Evolutionary conservation across 1,140 invertebrate genomes (phyloP).

Genomic region (Drosophila azteca): DNA sequence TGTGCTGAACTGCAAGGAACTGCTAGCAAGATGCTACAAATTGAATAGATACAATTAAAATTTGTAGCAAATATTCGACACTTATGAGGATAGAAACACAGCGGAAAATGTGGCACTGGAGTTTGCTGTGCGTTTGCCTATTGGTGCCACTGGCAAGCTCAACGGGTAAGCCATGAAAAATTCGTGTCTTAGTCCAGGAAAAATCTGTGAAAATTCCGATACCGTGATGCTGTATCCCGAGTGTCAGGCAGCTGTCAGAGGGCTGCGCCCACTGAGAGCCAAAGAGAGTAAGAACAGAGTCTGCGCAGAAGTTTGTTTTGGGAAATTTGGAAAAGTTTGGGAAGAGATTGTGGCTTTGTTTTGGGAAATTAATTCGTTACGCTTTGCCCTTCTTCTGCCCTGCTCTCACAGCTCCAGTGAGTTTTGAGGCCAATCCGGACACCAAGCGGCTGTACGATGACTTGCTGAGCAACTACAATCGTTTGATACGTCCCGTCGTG

Average conservation of each 20-base stretch:
- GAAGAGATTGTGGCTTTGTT: constrained; percentile 16
- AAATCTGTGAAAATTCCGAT: constrained; percentile 70
- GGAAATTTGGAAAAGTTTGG: constrained; percentile 36
- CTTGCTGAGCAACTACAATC: constrained; percentile 97
- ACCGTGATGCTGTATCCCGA: constrained; percentile 60
- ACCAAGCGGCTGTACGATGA: constrained; percentile 96
- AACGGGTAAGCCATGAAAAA: constrained; percentile 60
- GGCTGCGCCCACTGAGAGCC: constrained; percentile 34
- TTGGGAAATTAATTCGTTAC: constrained; percentile 36
- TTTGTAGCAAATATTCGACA: constrained; percentile 2
- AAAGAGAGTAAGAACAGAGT: constrained; percentile 33
- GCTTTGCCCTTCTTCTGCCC: constrained; percentile 4
- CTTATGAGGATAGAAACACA: constrained; percentile 12
- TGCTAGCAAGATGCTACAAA: constrained; percentile 37
- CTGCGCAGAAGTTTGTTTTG: constrained; percentile 69
- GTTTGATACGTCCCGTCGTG: constrained; percentile 96
- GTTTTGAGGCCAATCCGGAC: constrained; percentile 93
- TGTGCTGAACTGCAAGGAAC: constrained; percentile 9
- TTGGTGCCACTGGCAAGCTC: constrained; percentile 63
- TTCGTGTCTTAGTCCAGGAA: background rate
- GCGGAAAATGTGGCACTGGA: constrained; percentile 57
- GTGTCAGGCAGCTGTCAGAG: constrained; percentile 42
- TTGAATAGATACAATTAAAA: constrained; percentile 2
- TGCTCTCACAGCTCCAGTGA: constrained; percentile 81
- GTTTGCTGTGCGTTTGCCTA: constrained; percentile 58